Conservation (phyloP, 1,140 invertebrate species). For the Oscheius sp. region DNA sequence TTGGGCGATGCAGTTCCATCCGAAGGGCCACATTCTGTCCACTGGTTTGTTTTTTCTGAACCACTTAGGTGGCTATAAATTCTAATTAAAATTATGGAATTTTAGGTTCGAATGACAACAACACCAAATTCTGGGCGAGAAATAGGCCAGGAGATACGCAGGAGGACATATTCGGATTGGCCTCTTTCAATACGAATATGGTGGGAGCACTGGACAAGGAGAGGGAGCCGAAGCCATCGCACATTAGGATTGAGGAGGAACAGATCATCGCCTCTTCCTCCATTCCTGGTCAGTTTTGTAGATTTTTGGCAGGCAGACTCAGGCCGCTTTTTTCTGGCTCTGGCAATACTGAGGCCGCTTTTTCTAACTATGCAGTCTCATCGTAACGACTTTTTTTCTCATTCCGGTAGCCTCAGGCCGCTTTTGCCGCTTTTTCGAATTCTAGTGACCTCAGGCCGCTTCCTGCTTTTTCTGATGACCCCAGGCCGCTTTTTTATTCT, state of each 20-base stretch:
- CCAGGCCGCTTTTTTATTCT: too few relatives aligned
- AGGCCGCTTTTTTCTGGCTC: too few relatives aligned
- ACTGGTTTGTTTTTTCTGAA: constrained; percentile 22
- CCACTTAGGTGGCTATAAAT: too few relatives aligned
- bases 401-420: too few relatives aligned
- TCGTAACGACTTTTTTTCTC: too few relatives aligned
- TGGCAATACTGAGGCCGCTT: too few relatives aligned
- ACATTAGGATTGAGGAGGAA: constrained; percentile 1
- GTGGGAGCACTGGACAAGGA: constrained; percentile 29
- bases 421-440: too few relatives aligned
- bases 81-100: neutral
- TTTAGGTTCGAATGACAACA: constrained; percentile 67
- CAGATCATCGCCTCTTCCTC: neutral
- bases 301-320: too few relatives aligned
- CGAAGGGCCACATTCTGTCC: constrained; percentile 93
- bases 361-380: too few relatives aligned
- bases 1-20: constrained; percentile 98
- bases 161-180: constrained; percentile 73
- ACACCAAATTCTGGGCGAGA: constrained; percentile 92
- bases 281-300: neutral
- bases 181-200: constrained; percentile 58
- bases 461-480: too few relatives aligned
- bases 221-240: constrained; percentile 4
- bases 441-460: too few relatives aligned
- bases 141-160: constrained; percentile 96